phyloP scores from a whole-genome alignment of 2,888 invertebrate species.

The Entomobrya multifasciata region DNA sequence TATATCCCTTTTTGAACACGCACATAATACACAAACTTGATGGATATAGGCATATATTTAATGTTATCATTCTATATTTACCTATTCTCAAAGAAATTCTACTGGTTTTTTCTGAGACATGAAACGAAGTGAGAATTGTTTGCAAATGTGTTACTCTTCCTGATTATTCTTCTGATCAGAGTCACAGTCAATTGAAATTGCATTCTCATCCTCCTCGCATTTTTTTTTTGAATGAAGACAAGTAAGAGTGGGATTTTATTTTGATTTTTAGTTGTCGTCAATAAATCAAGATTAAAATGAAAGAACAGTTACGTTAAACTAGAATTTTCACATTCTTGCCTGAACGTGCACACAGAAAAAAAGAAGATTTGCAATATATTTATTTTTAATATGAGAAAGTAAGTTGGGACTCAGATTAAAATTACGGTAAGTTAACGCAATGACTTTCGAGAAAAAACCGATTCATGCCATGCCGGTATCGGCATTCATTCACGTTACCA shows the following conservation, averaged over 20 bases:
- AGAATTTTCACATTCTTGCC: conserved; percentile 68
- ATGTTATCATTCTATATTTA: no score
- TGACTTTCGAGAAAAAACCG: conserved; percentile 31
- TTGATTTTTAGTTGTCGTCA: conserved; percentile 62
- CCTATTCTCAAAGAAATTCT: no score
- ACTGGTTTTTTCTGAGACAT: no score
- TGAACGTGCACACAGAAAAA: conserved; percentile 22
- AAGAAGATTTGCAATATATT: conserved; percentile 1
- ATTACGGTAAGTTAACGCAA: conserved; percentile 18
- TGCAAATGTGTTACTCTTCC: no score
- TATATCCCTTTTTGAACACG: background rate
- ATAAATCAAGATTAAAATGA: conserved; percentile 66
- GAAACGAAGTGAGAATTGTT: no score
- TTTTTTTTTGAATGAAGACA: background rate
- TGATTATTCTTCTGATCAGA: background rate
- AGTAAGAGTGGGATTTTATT: conserved; percentile 47
- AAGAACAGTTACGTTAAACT: conserved; percentile 70
- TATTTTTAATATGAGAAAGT: conserved; percentile 40
- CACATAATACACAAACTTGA: background rate
- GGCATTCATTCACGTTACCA: no score
- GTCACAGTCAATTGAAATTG: background rate
- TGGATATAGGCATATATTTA: background rate
- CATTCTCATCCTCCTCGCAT: background rate
- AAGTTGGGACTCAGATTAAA: conserved; percentile 4
- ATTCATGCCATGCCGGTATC: conserved; percentile 61